Evolutionary conservation across 2,113 vertebrate species (phyloP), one percentile per base, ranked within the genome.

Genomic region (Epinephelus moara): DNA sequence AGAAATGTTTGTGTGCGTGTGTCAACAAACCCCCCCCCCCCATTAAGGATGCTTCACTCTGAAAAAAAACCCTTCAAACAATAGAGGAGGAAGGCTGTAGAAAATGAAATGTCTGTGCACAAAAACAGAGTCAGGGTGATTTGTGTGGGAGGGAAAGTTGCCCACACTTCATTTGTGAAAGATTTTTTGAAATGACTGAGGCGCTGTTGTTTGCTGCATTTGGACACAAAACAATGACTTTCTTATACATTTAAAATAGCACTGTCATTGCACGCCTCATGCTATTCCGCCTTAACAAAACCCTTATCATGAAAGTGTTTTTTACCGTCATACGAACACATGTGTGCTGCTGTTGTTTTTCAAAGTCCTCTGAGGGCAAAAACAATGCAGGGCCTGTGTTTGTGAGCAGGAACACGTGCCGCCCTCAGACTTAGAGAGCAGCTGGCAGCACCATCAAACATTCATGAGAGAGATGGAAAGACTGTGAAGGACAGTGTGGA

Each of bases 381-480:
- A 82, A 82, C 75, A 84, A 75, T 67, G 61, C 17, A 0, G 23
- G 37, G 66, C 71, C 7, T 85, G 86, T 88, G 79, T 82, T 82
- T 82, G 82, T 53, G 81, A 79, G 76, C 52, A 14, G 25, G 84
- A 86, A 80, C 87, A 90, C 82, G 87, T 69, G 90, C 84, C 42
- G 40, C 74, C 82, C 68, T 90, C 85, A 84, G 81, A 89, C 78
- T 70, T 68, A 71, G 82, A 89, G 91, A 91, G 90, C 90, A 89
- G 91, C 89, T 89, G 90, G 86, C 88, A 82, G 85, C 88, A 14
- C 33, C 86, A 91, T 94, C 90, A 92, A 92, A 94, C 91, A 94
- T 94, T 94, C 87, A 93, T 92, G 90, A 92, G 85, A 70, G 88
- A 72, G 80, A 87, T 80, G 80, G 83, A 82, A 84, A 89, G 67